phyloP scores from a whole-genome alignment of 2,797 vertebrate species.

The Myotis planiceps region DNA sequence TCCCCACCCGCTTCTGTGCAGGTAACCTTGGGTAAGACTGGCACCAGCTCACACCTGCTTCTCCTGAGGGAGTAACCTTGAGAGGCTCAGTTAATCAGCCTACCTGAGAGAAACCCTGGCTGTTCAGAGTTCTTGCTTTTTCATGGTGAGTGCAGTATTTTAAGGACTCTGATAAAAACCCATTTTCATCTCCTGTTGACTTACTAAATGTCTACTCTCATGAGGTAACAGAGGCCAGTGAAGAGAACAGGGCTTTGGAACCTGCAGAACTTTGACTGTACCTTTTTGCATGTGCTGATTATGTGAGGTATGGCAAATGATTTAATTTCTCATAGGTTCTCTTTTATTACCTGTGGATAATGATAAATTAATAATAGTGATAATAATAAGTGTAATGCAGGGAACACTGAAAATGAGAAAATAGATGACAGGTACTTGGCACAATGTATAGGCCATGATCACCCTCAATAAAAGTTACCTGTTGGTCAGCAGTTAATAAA shows the following conservation, averaged over 20 bases:
- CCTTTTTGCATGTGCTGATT: background rate
- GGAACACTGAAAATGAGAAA: background rate
- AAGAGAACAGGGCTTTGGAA: background rate
- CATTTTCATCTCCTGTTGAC: background rate
- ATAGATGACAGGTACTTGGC: background rate
- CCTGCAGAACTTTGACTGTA: background rate
- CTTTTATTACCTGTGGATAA: background rate
- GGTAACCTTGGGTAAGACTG: background rate
- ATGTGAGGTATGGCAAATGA: background rate
- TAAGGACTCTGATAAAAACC: conserved; percentile 39
- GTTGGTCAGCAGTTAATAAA: background rate
- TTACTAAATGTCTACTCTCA: background rate
- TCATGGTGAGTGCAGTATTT: background rate
- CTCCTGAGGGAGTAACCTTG: background rate
- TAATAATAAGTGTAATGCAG: background rate
- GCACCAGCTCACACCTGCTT: background rate
- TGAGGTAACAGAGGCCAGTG: background rate
- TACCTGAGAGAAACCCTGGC: background rate
- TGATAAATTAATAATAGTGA: background rate
- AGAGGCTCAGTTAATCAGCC: background rate
- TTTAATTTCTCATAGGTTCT: background rate
- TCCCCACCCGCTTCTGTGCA: accelerated
- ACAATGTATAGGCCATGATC: background rate
- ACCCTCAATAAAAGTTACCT: background rate
- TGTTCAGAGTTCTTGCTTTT: background rate